Conservation (phyloP, 2,797 vertebrate genomes). For the Diceros bicornis region DNA sequence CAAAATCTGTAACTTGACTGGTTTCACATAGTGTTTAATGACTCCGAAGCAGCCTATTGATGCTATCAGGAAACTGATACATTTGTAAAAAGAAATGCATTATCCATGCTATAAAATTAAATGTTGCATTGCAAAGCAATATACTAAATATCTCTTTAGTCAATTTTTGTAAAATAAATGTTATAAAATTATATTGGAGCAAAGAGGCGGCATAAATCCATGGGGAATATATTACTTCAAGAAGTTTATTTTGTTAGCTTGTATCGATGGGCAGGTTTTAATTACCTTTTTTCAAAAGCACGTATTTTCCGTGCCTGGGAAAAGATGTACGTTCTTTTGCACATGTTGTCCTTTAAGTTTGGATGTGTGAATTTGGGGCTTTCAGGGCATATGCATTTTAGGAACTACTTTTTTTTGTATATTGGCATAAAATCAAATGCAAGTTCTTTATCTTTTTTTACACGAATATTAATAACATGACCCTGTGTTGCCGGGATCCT, state of each 20-base stretch:
- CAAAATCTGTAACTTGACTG: constrained; percentile 69
- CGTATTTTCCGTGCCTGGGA: constrained; percentile 1
- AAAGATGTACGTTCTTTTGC: neutral
- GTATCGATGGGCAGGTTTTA: constrained; percentile 74
- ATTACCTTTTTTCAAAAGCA: constrained; percentile 73
- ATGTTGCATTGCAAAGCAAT: constrained; percentile 88
- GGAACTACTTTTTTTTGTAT: neutral
- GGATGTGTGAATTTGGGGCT: neutral
- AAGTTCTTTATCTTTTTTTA: neutral
- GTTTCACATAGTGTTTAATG: constrained; percentile 85
- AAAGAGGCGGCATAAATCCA: constrained; percentile 78
- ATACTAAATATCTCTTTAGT: constrained; percentile 83
- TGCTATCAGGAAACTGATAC: constrained; percentile 84
- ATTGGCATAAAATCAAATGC: constrained; percentile 26
- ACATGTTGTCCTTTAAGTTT: neutral
- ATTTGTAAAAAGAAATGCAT: constrained; percentile 89
- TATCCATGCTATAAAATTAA: constrained; percentile 89
- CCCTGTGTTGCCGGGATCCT: neutral
- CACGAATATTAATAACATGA: neutral
- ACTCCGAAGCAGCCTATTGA: constrained; percentile 85
- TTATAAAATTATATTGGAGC: constrained; percentile 77
- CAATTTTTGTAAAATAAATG: constrained; percentile 87
- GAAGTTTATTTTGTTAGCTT: constrained; percentile 65
- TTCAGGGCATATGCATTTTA: neutral
- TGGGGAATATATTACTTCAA: constrained; percentile 76